Conservation (phyloP, 2,888 invertebrate genomes). For the Protodeltote pygarga region DNA sequence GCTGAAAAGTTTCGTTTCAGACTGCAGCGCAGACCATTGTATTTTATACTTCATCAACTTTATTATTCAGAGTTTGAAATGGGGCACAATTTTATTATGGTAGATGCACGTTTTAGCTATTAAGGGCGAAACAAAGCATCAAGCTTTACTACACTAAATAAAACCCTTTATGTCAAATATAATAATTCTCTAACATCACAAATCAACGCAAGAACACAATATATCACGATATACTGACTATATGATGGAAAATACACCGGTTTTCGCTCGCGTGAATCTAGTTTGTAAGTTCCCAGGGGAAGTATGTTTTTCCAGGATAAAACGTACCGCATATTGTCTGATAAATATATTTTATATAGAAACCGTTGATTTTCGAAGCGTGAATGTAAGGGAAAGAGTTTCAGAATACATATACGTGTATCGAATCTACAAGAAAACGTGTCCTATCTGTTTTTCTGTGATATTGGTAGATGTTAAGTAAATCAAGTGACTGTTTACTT, state of each 20-base stretch:
- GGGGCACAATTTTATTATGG: too few relatives aligned
- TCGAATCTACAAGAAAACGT: conserved; percentile 2
- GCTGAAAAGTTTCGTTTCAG: too few relatives aligned
- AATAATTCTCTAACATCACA: not conserved
- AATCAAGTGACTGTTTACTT: too few relatives aligned
- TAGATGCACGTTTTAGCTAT: too few relatives aligned
- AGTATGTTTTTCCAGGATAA: conserved; percentile 27
- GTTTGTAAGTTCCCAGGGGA: conserved; percentile 5
- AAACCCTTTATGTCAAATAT: not conserved
- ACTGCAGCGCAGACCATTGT: too few relatives aligned
- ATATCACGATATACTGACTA: not conserved
- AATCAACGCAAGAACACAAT: not conserved
- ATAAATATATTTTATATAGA: too few relatives aligned
- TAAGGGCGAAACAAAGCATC: too few relatives aligned
- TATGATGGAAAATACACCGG: not conserved
- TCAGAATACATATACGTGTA: not conserved
- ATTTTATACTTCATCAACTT: too few relatives aligned
- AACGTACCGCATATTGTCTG: conserved; percentile 9
- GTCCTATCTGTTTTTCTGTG: conserved; percentile 6
- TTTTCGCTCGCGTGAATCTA: conserved; percentile 9
- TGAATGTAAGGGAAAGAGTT: conserved; percentile 1
- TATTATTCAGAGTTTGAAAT: too few relatives aligned
- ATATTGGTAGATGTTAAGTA: too few relatives aligned
- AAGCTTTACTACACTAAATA: too few relatives aligned
- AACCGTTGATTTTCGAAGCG: conserved; percentile 10